phyloP scores from a whole-genome alignment of 2,888 invertebrate genomes.

The Drosophila anceps region DNA sequence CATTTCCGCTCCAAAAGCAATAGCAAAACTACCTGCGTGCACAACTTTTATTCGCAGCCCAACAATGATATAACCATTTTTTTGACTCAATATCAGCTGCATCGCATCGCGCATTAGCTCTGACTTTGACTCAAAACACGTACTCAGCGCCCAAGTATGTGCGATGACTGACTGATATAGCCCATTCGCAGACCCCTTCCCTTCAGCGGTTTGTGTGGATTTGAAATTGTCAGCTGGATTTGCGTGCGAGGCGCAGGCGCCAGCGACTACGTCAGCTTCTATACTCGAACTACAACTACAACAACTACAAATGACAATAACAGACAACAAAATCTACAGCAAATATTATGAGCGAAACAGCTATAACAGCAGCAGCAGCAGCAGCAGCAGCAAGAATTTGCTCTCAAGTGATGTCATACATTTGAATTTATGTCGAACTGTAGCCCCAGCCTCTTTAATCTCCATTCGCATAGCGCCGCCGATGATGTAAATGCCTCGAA shows the following conservation, averaged over 20 bases:
- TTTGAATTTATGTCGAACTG: constrained; percentile 59
- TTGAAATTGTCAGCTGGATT: constrained; percentile 50
- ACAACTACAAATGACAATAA: constrained; percentile 43
- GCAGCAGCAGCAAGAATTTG: constrained; percentile 40
- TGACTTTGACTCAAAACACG: constrained; percentile 62
- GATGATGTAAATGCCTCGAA: constrained; percentile 57
- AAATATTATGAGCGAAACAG: constrained; percentile 22
- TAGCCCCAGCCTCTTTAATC: constrained; percentile 53
- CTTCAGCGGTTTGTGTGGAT: constrained; percentile 40
- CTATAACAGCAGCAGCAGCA: constrained; percentile 19
- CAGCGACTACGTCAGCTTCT: constrained; percentile 60
- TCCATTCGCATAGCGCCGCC: constrained; percentile 30
- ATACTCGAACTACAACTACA: constrained; percentile 39
- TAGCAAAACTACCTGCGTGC: constrained; percentile 24
- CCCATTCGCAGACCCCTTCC: neutral
- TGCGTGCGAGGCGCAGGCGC: constrained; percentile 69
- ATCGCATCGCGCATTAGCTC: constrained; percentile 60
- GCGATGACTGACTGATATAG: constrained; percentile 21
- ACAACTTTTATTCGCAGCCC: constrained; percentile 33
- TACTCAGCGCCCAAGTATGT: constrained; percentile 41
- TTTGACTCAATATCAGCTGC: constrained; percentile 51
- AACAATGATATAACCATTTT: constrained; percentile 55
- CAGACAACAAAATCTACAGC: constrained; percentile 30
- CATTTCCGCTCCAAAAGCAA: constrained; percentile 45
- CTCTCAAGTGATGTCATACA: constrained; percentile 72